Evolutionary conservation across 2,113 vertebrate genomes (phyloP), one percentile per base, ranked within the genome.

Genomic region (Microtus pennsylvanicus): DNA sequence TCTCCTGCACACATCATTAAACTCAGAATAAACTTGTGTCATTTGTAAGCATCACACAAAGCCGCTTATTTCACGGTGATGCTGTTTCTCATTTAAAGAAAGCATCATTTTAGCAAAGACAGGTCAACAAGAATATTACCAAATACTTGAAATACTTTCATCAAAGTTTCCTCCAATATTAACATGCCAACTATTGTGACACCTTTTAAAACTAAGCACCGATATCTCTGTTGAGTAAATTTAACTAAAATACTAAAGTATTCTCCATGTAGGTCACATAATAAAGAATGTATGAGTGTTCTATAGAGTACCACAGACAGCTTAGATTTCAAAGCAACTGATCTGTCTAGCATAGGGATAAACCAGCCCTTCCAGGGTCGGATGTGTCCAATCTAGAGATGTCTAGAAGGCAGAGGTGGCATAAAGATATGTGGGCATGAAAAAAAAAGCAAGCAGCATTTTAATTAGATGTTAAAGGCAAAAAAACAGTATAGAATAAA

Each of bases 41-140:
- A 89, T 80, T 96, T 74, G 82, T 92, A 85, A 72, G 50, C 21
- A 94, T 95, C 87, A 91, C 1, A 3, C 33, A 95, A 65, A 94
- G 93, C 35, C 16, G 91, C 50, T 90, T 77, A 75, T 45, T 47
- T 89, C n/a, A 74, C 38, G 33, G n/a, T 92, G 81, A 86, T 90
- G 92, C 67, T 94, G 91, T 92, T 94, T 96, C 86, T 96, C 85
- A 96, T 94, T 97, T 86, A 95, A 72, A 97, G 75, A 92, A 93
- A 94, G 88, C 30, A 42, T 95, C 87, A 4, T n/a, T 81, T 81
- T 24, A 55, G n/a, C 9, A 96, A 28, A 96, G 80, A 96, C 92
- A 95, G 90, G 80, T 75, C 65, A 93, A 90, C 96, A 96, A 95
- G 87, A 95, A 70, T 52, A 96, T 93, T 90, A 93, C 83, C 82